Evolutionary conservation across 2,113 vertebrate species (phyloP), one percentile per base, ranked within the genome.

Genomic region (Catharus bicknelli): DNA sequence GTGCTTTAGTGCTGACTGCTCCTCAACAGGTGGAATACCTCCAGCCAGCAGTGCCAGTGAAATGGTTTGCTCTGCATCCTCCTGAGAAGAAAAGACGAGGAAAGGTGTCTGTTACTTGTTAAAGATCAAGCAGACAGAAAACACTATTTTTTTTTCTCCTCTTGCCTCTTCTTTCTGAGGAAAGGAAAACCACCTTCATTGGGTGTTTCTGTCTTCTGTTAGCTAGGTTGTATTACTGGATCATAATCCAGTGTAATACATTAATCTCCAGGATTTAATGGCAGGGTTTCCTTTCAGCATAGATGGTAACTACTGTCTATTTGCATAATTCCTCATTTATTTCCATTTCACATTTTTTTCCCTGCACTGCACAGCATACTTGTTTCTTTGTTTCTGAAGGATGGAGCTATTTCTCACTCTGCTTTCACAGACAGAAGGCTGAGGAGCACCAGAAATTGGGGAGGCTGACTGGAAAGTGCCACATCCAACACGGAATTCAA

Each of bases 41-140:
- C 90, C 95, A 97, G 51, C 69, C 95, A 96, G 91, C 50, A 73
- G 5, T 73, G 34, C 43, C 81, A 86, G 50, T 61, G 62, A 93
- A 96, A 82, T 26, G 8, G 51, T 38, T 38, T 83, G 54, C 45
- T 93, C 86, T 87, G 27, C 29, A 78, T 22, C 16, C 58, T 96
- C 61, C 72, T 22, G 5, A 68, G 64, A 58, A 64, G 57, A 62
- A 74, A 17, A 77, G 8, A 34, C 1, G 11, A 74, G 26, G 14
- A 86, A 84, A 84, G 55, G 40, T 78, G 25, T 19, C 70, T 88
- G 22, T 40, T 81, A 50, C 75, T 73, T 83, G 20, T 70, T 83
- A 66, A 92, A 59, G 40, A 90, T 29, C 51, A 86, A 86, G 48
- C 36, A 69, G 67, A 45, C 54, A 83, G 82, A 64, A 83, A 48